Conservation (phyloP, 2,888 invertebrate genomes). For the Eristalis tenax region DNA sequence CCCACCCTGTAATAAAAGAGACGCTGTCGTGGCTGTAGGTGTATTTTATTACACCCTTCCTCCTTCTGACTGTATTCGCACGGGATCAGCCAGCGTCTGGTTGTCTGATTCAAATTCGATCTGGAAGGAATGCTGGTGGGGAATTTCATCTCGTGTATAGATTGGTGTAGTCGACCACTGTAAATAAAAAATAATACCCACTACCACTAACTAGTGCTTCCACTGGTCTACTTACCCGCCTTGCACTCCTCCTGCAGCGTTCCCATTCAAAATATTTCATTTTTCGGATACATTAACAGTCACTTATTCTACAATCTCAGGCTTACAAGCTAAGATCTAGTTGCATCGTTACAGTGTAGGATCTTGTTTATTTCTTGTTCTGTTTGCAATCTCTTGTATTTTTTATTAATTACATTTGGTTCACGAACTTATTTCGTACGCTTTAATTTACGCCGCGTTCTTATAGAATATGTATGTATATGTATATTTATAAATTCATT, state of each 20-base stretch:
- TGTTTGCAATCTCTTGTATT: background rate
- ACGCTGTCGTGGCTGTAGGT: no score
- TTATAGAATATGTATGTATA: constrained; percentile 46
- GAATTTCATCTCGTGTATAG: no score
- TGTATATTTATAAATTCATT: constrained; percentile 55
- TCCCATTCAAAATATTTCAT: background rate
- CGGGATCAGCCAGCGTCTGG: no score
- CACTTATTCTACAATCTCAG: constrained; percentile 14
- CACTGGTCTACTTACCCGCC: no score
- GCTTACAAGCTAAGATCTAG: constrained; percentile 15
- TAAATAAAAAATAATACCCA: no score
- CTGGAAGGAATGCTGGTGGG: no score
- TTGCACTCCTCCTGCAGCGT: background rate
- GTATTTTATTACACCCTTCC: no score
- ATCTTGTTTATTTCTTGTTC: constrained; percentile 15
- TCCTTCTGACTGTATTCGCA: no score
- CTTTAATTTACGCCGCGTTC: background rate
- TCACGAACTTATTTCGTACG: constrained; percentile 30
- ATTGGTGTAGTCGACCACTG: no score
- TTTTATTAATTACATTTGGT: constrained; percentile 48
- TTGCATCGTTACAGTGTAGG: constrained; percentile 8
- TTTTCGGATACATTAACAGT: constrained; percentile 20
- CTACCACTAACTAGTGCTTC: no score
- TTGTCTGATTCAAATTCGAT: no score
- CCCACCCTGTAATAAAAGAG: no score